Base-by-base conservation (phyloP, 2,888 invertebrate species). In the Ormyrus thymus region DNA sequence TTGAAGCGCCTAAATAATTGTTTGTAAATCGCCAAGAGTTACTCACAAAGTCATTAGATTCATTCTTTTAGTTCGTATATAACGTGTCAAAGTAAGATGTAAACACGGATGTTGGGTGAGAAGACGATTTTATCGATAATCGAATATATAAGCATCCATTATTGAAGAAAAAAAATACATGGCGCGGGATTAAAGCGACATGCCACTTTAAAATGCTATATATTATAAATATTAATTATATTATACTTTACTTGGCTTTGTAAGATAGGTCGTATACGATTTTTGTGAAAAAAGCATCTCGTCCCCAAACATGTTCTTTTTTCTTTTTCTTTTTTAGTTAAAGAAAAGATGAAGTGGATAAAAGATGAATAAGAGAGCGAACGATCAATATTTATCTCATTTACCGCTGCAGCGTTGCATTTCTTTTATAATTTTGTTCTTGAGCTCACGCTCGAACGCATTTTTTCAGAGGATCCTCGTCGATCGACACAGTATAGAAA, bases 1-100 rank as follows among this genome's bases (percentile, higher is more conserved):
- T 71, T 53, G 29, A 61, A 62, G 61, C 78, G 75, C 68, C 72
- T 75, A 81, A 70, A 65, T 73, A 73, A 69, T 74, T 77, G 64
- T 74, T 48, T 56, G 65, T 74, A 29, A 29, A 65, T n/a, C 76
- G 62, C 55, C 61, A 56, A 86, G 86, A 85, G 84, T 87, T 88
- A 87, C 84, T 87, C 89, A 85, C 88, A 86, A 89, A 89, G 89
- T 89, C 89, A 89, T 89, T 89, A 89, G 65, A 88, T 89, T 87
- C 86, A 88, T 88, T 78, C 45, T 76, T 86, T 86, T 89, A 89
- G 87, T 88, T 89, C 84, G 84, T 89, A 29, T 29, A 29, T 29
- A 88, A 86, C 85, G 85, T 84, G 72, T 79, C 68, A 76, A 76
- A 79, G 66, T 79, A 72, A 72, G 71, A 65, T 75, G 68, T 76